Evolutionary conservation across 2,888 invertebrate genomes (phyloP), one percentile per base, ranked within the genome.

Genomic region (Andrena praecox): DNA sequence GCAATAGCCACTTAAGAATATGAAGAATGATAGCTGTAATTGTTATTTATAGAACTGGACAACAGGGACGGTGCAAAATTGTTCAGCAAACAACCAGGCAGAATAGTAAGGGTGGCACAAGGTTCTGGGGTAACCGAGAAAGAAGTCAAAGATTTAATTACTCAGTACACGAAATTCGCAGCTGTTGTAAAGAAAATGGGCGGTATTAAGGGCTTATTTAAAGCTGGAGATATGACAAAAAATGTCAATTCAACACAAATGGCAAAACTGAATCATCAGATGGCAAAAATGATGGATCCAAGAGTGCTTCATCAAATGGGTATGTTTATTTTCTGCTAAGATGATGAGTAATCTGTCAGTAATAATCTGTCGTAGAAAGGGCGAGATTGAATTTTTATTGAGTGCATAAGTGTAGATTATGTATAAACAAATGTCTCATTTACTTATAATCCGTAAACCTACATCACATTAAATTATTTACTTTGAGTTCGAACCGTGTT

Each of bases 261-360:
- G 99, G 98, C 98, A 0, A 99, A 99, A 94, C 95, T 99, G 10
- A 99, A 99, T 94, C 99, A 99, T 94, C 99, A 99, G 95, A 99
- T 99, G 99, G 99, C 99, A 6, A 99, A 98, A 94, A 99, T 99
- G 99, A 99, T 99, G 97, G 99, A 99, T 95, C 99, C 99, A 0
- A 95, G 99, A 79, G 98, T 99, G 87, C 95, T 99, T 68, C 99
- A 99, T 91, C 99, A 99, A 93, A 97, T 97, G 96, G 97, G 96
- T 95, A 89, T 90, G 89, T 80, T 35, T n/a, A 52, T 52, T 42
- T 42, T 42, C 42, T 42, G 16, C 42, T 42, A 42, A 42, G 16
- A 42, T 16, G 4, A 16, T 42, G 16, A 42, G 42, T 16, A 42
- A 42, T 16, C 42, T 16, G 42, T 12, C 4, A 52, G 20, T 52